Conservation (phyloP, 2,113 vertebrate species). For the Strix aluco region DNA sequence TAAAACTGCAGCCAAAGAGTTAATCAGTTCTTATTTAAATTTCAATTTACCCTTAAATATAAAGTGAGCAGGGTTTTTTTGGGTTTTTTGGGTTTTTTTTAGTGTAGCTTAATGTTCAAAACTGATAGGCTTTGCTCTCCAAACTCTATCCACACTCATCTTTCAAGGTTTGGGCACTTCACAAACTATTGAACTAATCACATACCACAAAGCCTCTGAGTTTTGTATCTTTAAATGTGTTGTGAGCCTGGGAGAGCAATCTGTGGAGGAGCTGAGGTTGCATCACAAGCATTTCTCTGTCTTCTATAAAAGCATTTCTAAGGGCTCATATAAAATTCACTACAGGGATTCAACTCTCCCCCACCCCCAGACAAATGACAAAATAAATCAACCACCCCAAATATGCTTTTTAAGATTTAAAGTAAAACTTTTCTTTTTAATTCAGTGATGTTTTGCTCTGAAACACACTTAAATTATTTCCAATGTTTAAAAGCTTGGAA, state of each 20-base stretch:
- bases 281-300: not conserved
- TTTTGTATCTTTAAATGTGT: not conserved
- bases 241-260: not conserved
- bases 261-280: not conserved
- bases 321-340: conserved; percentile 1
- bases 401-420: not conserved
- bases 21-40: not conserved
- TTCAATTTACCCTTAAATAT: not conserved
- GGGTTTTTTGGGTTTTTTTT: not conserved
- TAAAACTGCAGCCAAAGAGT: not conserved
- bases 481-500: not conserved
- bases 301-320: not conserved
- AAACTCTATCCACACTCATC: not conserved
- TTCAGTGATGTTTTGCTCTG: not conserved
- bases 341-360: not conserved
- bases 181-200: conserved; percentile 2
- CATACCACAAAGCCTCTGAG: not conserved
- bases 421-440: conserved; percentile 3
- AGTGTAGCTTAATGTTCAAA: not conserved
- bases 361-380: not conserved
- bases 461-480: conserved; percentile 17
- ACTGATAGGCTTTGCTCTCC: not conserved
- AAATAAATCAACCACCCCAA: not conserved
- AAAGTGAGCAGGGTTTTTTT: not conserved
- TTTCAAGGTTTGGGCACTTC: not conserved